Base-by-base conservation (phyloP, 2,113 vertebrate genomes). In the Tylochromis polylepis region DNA sequence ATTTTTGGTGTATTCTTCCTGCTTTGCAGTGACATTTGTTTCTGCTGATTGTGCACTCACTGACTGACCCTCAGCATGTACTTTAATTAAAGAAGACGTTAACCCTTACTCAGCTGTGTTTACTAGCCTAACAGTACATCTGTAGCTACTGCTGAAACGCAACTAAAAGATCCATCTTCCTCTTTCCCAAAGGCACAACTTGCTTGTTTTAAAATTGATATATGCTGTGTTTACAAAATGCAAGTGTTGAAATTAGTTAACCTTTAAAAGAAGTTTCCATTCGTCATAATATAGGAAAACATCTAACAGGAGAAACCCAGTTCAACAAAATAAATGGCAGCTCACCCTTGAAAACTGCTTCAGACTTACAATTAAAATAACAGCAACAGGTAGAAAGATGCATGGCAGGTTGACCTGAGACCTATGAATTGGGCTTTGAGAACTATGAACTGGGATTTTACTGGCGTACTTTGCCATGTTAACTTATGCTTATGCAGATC, bases 401-500 rank as follows among this genome's bases (percentile, higher is more conserved):
- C 12, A 43, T 10, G 14, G 0, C 16, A 49, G 24, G 41, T 27
- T 72, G 67, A 75, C 70, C 14, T 46, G 22, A 46, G 41, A 11
- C 65, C 67, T 6, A 0, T 6, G 38, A 27, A 72, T 27, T 72
- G 67, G 38, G 38, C 41, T 46, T 65, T 72, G 65, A 46, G 14
- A 46, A 43, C 46, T 16, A 49, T 7, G 46, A 16, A 49, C 3
- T 16, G 46, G 46, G 15, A 18, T 65, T 14, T 43, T 72, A 72
- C 3, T 72, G 22, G 22, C 5, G 10, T 0, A 46, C 1, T 46
- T 27, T 11, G 38, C 38, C 65, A 70, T 46, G 67, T 41, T 46
- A 72, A 46, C 38, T 72, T 3, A 8, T 27, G 65, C 8, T 0
- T 38, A 5, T 43, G 38, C 12, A 70, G n/a, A 0, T 70, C 2